Evolutionary conservation across 2,797 vertebrate species (phyloP), one percentile per base, ranked within the genome.

Genomic region (Harpagifer antarcticus): DNA sequence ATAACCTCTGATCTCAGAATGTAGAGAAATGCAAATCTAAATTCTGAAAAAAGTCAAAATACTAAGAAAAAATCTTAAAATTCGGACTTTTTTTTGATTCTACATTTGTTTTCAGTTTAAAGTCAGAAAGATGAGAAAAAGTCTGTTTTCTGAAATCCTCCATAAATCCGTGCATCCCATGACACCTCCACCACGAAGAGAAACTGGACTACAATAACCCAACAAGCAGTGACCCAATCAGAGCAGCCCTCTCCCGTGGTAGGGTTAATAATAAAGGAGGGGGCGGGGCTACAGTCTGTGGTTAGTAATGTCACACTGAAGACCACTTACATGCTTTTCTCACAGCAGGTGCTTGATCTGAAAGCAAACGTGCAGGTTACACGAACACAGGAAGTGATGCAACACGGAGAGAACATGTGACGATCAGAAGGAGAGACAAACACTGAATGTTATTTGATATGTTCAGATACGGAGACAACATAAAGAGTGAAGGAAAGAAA

Each of bases 291-390:
- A 68, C 49, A 67, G 33, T 9, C 33, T 37, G 33, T 52, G 40
- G 94, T 91, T 91, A 92, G 88, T 91, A 27, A 54, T 37, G 76
- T 89, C 43, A 83, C 85, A 89, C 87, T 77, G 48, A 31, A 84
- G 89, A 90, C 76, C 93, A 98, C 97, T 98, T 97, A 98, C 97
- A 92, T 96, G 95, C 90, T 93, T 79, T 94, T 94, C 76, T 96
- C 94, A 95, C 92, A 92, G 96, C 94, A 87, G 95, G 92, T 69
- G 91, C 86, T 93, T 88, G 94, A 97, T 95, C 97, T 98, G 97
- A 88, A 96, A 97, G 95, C 89, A 96, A 95, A 98, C 86, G 95
- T 94, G 94, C 74, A 92, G 79, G 72, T 94, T 96, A 91, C 75
- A 91, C 16, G 31, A 54, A 72, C 67, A 90, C n/a, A 20, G 50